phyloP scores from a whole-genome alignment of 1,140 invertebrate genomes.

The Triops cancriformis region DNA sequence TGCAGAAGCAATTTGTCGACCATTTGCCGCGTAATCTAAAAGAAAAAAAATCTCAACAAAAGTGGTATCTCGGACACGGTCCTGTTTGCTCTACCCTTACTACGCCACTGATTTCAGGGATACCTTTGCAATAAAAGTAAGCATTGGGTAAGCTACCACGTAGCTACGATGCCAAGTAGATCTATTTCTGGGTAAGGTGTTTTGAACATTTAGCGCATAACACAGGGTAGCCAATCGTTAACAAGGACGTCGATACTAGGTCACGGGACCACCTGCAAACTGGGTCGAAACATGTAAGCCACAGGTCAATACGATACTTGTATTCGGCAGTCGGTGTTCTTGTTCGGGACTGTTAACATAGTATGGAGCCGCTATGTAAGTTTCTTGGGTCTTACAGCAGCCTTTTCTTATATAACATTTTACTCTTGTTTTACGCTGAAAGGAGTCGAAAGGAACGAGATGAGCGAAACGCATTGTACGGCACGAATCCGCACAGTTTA shows the following conservation, averaged over 20 bases:
- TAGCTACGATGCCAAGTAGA: too few relatives aligned
- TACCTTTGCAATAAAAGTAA: too few relatives aligned
- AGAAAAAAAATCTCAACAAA: too few relatives aligned
- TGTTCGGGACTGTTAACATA: background rate
- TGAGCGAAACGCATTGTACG: background rate
- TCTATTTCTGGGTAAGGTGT: too few relatives aligned
- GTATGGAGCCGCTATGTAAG: background rate
- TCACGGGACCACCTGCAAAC: background rate
- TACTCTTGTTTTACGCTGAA: background rate
- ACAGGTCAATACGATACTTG: background rate
- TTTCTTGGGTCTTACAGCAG: background rate
- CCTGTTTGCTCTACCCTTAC: too few relatives aligned
- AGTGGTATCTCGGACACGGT: too few relatives aligned
- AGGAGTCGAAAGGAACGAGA: background rate
- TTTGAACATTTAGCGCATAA: too few relatives aligned
- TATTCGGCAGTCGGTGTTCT: background rate
- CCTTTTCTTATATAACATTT: background rate
- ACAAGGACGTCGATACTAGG: background rate
- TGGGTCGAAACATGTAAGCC: background rate
- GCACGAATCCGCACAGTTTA: constrained; percentile 10
- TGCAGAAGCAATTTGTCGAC: too few relatives aligned
- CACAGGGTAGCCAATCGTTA: background rate
- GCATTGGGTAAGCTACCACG: too few relatives aligned
- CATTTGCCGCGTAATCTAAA: too few relatives aligned
- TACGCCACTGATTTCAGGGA: too few relatives aligned